These are phyloP conservation scores for Antigone vipio DNA, from an alignment of 2,113 vertebrate genomes.

Conservation along the genomic window DNA sequence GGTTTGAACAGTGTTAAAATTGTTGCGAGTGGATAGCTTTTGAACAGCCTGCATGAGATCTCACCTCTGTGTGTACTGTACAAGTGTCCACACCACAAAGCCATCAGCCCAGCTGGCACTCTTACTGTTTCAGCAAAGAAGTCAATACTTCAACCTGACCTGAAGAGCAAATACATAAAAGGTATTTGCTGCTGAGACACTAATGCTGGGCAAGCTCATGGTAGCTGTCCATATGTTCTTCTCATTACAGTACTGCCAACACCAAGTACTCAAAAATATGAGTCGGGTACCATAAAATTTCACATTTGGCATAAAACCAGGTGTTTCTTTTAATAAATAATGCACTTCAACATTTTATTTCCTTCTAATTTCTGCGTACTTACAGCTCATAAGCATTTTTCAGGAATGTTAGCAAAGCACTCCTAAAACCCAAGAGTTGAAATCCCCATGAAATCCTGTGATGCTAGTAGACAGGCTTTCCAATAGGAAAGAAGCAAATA, in stretches of 20 bases:
- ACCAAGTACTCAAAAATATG: neutral
- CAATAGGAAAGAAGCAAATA: neutral
- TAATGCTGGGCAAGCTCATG: neutral
- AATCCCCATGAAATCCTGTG: neutral
- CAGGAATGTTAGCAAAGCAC: neutral
- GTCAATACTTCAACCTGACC: slow-evolving; percentile 2
- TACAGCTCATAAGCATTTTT: neutral
- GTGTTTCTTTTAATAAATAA: slow-evolving; percentile 11
- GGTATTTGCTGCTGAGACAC: neutral
- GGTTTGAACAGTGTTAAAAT: neutral
- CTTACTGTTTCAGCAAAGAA: neutral
- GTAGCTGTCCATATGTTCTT: slow-evolving; percentile 33
- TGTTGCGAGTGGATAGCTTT: neutral
- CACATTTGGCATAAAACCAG: slow-evolving; percentile 2
- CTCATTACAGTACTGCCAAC: slow-evolving; percentile 17
- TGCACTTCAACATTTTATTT: neutral
- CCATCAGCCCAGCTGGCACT: slow-evolving; percentile 42
- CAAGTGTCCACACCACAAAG: slow-evolving; percentile 32
- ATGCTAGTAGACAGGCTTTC: neutral
- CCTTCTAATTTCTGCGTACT: neutral
- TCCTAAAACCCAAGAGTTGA: neutral
- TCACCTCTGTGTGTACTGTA: slow-evolving; percentile 18
- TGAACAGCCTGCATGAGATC: slow-evolving; percentile 57
- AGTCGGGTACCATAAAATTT: neutral
- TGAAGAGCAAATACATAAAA: neutral